Conservation (phyloP, 2,113 vertebrate species). For the Elephantulus edwardii region DNA sequence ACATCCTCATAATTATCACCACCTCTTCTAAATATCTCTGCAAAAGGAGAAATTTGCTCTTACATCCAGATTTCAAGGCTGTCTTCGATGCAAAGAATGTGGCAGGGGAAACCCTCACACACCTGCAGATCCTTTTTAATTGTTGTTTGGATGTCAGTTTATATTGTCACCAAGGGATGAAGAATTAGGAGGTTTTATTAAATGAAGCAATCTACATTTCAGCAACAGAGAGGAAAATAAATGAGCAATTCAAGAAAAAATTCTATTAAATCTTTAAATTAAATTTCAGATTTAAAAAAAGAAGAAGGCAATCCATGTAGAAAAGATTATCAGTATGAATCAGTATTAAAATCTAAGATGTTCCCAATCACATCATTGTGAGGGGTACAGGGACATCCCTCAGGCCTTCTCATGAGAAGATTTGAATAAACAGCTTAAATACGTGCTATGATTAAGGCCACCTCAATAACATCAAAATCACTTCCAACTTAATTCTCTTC, state of each 20-base stretch:
- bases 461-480: slow-evolving; percentile 63
- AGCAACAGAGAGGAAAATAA: slow-evolving; percentile 25
- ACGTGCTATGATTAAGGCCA: slow-evolving; percentile 56
- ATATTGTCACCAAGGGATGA: neutral
- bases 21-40: slow-evolving; percentile 38
- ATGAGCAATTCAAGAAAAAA: slow-evolving; percentile 65
- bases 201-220: slow-evolving; percentile 21
- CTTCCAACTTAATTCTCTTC: slow-evolving; percentile 68
- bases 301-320: slow-evolving; percentile 51
- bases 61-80: slow-evolving; percentile 29
- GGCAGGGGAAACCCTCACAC: slow-evolving; percentile 3
- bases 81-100: slow-evolving; percentile 3
- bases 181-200: slow-evolving; percentile 47
- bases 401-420: slow-evolving; percentile 56
- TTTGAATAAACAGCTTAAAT: slow-evolving; percentile 62
- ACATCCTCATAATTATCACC: slow-evolving; percentile 24
- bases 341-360: slow-evolving; percentile 63
- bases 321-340: slow-evolving; percentile 45
- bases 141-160: slow-evolving; percentile 25
- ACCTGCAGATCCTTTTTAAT: slow-evolving; percentile 16
- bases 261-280: slow-evolving; percentile 74
- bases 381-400: slow-evolving; percentile 20
- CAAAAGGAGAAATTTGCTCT: slow-evolving; percentile 13
- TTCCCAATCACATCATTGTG: slow-evolving; percentile 23
- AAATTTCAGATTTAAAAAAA: slow-evolving; percentile 58